These are phyloP conservation scores for Orbicella faveolata DNA, from an alignment of 64 coral and sea anemone genomes.

Conservation along the genomic window DNA sequence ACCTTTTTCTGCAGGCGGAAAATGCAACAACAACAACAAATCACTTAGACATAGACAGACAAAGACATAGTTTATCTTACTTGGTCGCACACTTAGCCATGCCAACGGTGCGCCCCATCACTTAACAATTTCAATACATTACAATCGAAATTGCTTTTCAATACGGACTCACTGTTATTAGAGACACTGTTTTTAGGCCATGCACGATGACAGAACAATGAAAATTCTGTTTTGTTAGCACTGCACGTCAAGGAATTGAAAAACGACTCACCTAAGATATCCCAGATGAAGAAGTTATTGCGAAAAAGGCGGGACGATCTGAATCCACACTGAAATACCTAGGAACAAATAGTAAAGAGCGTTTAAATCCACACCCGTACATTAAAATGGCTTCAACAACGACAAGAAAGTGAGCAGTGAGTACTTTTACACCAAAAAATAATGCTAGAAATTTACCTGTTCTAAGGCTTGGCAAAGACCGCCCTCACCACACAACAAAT, in stretches of 20 bases:
- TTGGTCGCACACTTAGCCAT: too few species aligned
- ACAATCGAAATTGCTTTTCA: too few species aligned
- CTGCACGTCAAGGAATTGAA: not conserved
- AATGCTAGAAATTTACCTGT: slow-evolving; percentile 44
- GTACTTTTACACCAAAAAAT: not conserved
- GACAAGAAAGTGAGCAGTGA: not conserved
- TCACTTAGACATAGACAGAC: too few species aligned
- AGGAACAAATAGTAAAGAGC: not conserved
- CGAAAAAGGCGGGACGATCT: slow-evolving; percentile 95
- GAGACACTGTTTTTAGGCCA: too few species aligned
- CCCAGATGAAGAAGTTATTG: slow-evolving; percentile 99
- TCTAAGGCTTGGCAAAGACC: slow-evolving; percentile 93
- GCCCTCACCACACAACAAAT: slow-evolving; percentile 94
- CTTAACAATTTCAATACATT: too few species aligned
- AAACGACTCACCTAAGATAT: slow-evolving; percentile 85
- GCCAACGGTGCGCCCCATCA: too few species aligned
- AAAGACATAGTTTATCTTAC: too few species aligned
- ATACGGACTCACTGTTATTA: too few species aligned
- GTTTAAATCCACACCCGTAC: not conserved
- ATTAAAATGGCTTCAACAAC: not conserved
- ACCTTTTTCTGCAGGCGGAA: slow-evolving; percentile 62
- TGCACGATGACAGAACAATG: too few species aligned
- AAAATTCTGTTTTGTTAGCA: not conserved
- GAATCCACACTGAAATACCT: slow-evolving; percentile 99
- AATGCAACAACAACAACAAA: not conserved